Percentiles rank a stretch among this genome's conserved stretches.
phyloP scores from a whole-genome alignment of 2,797 vertebrate genomes.

The Nyctalus aviator region DNA sequence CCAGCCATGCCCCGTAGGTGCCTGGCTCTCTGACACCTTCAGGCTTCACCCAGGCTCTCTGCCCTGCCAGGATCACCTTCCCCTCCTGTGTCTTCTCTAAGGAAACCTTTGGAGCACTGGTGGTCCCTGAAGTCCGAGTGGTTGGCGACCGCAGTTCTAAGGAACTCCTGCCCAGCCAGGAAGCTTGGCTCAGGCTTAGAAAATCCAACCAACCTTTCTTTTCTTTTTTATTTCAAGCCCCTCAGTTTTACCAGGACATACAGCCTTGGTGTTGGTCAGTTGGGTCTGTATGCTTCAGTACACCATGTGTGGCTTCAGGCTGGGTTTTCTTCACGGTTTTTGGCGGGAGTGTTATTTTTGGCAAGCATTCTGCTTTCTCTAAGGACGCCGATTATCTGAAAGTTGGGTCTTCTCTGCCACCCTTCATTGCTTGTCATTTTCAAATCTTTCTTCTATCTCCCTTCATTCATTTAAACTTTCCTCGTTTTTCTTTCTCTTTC shows the following conservation, averaged over 20 bases:
- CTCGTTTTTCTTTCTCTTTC: neutral
- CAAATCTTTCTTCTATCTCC: neutral
- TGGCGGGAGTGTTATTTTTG: neutral
- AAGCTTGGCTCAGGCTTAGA: neutral
- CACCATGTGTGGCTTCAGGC: neutral
- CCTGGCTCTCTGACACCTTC: too few species aligned
- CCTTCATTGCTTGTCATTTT: neutral
- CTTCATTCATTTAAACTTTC: neutral
- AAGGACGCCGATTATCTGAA: neutral
- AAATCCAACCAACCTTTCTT: neutral
- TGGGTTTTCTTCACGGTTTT: neutral
- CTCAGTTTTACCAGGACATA: neutral
- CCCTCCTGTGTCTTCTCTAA: neutral
- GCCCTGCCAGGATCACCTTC: neutral
- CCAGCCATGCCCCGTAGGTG: rapidly evolving
- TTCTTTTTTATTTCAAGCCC: neutral
- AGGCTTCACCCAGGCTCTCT: neutral
- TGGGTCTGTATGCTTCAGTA: neutral
- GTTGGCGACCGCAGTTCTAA: too few species aligned
- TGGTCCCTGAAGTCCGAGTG: too few species aligned
- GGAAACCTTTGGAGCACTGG: too few species aligned
- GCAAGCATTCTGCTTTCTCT: neutral
- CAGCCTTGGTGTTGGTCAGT: neutral
- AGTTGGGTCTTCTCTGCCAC: neutral
- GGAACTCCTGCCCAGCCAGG: neutral